Conservation (phyloP, 2,888 invertebrate species). For the Orthosia cruda region DNA sequence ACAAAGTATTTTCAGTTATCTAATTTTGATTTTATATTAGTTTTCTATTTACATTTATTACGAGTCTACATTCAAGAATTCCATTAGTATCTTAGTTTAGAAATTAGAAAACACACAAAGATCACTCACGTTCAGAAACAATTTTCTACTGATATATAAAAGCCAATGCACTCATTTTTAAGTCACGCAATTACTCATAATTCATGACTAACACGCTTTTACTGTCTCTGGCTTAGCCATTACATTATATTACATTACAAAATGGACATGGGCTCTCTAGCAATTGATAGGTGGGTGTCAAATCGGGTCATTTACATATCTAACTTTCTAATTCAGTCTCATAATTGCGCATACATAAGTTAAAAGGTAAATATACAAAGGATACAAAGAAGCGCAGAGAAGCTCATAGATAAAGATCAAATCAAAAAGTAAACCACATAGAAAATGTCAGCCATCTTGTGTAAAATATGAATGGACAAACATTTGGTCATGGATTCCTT, state of each 20-base stretch:
- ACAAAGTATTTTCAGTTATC: slow-evolving; percentile 12
- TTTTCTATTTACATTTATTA: slow-evolving; percentile 42
- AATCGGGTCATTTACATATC: slow-evolving; percentile 76
- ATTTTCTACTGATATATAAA: slow-evolving; percentile 55
- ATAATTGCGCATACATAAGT: slow-evolving; percentile 89
- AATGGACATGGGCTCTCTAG: slow-evolving; percentile 73
- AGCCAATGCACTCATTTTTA: slow-evolving; percentile 49
- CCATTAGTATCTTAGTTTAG: slow-evolving; percentile 26
- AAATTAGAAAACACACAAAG: slow-evolving; percentile 34
- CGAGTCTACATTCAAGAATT: slow-evolving; percentile 33
- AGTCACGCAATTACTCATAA: slow-evolving; percentile 46
- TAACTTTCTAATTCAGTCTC: slow-evolving; percentile 90
- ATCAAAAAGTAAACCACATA: slow-evolving; percentile 42
- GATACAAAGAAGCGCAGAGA: slow-evolving; percentile 67
- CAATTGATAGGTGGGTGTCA: slow-evolving; percentile 72
- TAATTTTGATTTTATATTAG: slow-evolving; percentile 11
- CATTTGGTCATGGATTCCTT: slow-evolving; percentile 41
- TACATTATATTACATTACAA: slow-evolving; percentile 55
- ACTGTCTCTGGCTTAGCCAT: slow-evolving; percentile 60
- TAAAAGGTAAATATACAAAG: slow-evolving; percentile 75
- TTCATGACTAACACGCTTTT: slow-evolving; percentile 22
- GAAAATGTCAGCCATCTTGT: slow-evolving; percentile 52
- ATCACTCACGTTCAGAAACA: slow-evolving; percentile 32
- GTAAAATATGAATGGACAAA: slow-evolving; percentile 29
- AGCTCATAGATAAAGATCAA: slow-evolving; percentile 60